Percentiles rank a stretch among this genome's conserved stretches.
phyloP scores from a whole-genome alignment of 2,113 vertebrate genomes.

The Nannobrachium achirus region DNA sequence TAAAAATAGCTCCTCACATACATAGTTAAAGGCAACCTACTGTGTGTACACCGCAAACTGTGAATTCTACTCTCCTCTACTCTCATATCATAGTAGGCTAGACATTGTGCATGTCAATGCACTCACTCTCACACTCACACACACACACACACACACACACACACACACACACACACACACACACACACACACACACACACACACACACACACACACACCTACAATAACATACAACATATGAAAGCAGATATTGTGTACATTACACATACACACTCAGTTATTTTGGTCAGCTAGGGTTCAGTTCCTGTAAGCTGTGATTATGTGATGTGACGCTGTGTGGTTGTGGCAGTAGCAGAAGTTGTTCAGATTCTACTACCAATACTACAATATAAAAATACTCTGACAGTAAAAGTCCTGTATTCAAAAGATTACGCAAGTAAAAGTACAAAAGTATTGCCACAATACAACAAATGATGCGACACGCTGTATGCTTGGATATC shows the following conservation, averaged over 20 bases:
- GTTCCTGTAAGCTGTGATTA: slow-evolving; percentile 35
- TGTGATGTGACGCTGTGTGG: neutral
- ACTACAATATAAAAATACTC: no score
- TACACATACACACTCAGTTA: neutral
- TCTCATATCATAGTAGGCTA: no score
- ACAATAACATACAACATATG: slow-evolving; percentile 4
- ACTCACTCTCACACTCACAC: no score
- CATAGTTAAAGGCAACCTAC: slow-evolving; percentile 28
- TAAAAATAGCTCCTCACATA: slow-evolving; percentile 33
- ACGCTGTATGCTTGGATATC: no score
- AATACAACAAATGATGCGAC: no score
- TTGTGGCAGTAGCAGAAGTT: no score
- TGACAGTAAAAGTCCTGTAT: no score
- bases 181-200: neutral
- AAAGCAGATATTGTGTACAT: slow-evolving; percentile 17
- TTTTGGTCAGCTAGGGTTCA: slow-evolving; percentile 21
- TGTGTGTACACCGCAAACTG: slow-evolving; percentile 16
- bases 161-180: neutral
- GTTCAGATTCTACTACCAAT: no score
- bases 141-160: no score
- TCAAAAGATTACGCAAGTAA: no score
- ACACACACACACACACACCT: neutral
- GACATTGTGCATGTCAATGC: no score
- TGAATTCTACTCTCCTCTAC: slow-evolving; percentile 18
- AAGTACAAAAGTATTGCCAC: no score